Evolutionary conservation across 2,888 invertebrate species (phyloP).

Genomic region (Sphaerophoria rueppellii): DNA sequence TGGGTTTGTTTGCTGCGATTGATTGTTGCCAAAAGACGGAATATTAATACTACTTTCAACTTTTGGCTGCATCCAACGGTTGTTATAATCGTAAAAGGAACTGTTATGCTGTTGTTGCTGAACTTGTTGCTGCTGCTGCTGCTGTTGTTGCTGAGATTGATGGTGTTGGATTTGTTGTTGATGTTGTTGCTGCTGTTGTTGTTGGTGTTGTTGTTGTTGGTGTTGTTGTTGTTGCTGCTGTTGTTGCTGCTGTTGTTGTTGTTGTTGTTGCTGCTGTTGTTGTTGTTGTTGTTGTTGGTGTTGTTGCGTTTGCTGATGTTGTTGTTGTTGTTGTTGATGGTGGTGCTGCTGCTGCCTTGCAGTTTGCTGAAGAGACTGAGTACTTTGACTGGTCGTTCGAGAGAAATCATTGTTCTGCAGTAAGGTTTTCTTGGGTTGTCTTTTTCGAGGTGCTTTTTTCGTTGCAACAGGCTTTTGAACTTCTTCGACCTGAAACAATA

Average conservation of each 20-base stretch:
- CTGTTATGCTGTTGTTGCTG: constrained; percentile 82
- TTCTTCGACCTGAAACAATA: constrained; percentile 77
- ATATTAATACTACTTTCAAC: constrained; percentile 78
- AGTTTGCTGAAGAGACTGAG: constrained; percentile 54
- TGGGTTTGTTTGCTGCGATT: constrained; percentile 85
- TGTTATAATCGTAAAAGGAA: constrained; percentile 91
- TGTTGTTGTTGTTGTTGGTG: no score
- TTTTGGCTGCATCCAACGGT: constrained; percentile 88
- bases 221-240: constrained; percentile 77
- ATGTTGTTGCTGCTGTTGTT: constrained; percentile 76
- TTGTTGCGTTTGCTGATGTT: no score
- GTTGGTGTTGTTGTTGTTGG: constrained; percentile 77
- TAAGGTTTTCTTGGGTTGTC: constrained; percentile 80
- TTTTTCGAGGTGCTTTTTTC: constrained; percentile 80
- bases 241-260: constrained; percentile 80
- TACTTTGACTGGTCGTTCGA: constrained; percentile 78
- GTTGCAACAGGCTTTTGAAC: constrained; percentile 76
- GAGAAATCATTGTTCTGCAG: constrained; percentile 79
- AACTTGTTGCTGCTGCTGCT: constrained; percentile 76
- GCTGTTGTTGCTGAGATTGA: constrained; percentile 63
- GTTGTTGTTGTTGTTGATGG: no score
- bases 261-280: constrained; percentile 77
- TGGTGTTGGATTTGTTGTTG: constrained; percentile 76
- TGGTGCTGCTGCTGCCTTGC: constrained; percentile 67
- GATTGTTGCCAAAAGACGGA: constrained; percentile 52